Base-by-base conservation (phyloP, 1,140 invertebrate species). In the Stenopsyche tienmushanensis region DNA sequence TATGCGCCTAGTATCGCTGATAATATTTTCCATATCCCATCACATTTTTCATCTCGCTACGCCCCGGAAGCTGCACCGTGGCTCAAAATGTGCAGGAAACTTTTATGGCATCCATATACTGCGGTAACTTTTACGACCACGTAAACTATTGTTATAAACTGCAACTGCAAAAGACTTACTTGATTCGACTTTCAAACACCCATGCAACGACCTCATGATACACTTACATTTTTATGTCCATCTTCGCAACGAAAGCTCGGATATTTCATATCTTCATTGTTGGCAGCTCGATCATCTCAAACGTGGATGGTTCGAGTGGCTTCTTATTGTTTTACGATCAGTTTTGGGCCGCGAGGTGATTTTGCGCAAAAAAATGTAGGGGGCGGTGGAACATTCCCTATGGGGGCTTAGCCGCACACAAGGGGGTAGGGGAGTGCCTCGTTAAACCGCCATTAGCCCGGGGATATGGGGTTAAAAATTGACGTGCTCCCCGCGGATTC, bases 401-500 rank as follows among this genome's bases (percentile, higher is more conserved):
- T 52, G 57, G 57, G 57, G 50, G 49, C 57, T 60, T 60, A 60
- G 57, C 57, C 57, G 24, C 42, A 49, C 42, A 25, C 49, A 29
- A 53, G 44, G 54, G 55, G 17, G 44, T 8, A 24, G 60, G 45
- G 54, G 62, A 39, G 53, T 42, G 65, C 18, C 65, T 66, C 58
- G 65, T 66, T 66, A 66, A 66, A 66, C 58, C 65, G 52, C 65
- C 55, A 60, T 58, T 59, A 59, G 64, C 54, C 47, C 54, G 62
- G 66, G 52, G 54, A 49, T 58, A 58, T 50, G 62, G 62, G 66
- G 66, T 67, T 67, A 67, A 67, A 67, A 67, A 67, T 67, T 67
- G 59, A 62, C 66, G 52, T 42, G 60, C 45, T 67, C 57, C 66
- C 66, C 66, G 66, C 49, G 62, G 62, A 59, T 65, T 57, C 57